Base-by-base conservation (phyloP, 1,140 invertebrate species). In the Orchesella cincta region DNA sequence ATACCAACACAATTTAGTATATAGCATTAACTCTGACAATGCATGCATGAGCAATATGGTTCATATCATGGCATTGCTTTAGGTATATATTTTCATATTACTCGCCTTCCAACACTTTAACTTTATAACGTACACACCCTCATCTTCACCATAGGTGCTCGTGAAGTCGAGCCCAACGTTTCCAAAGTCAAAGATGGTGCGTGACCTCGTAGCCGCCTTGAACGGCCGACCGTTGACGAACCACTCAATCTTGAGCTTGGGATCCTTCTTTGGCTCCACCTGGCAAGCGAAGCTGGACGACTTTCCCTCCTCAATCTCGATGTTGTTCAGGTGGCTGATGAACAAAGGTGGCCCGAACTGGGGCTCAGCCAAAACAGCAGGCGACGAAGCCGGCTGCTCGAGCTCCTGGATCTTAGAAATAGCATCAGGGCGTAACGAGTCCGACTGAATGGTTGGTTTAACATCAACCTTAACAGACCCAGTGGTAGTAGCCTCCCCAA, bases 281-380 rank as follows among this genome's bases (percentile, higher is more conserved):
- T 93, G 92, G 84, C 95, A 97, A 86, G 98, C 95, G 84, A 99
- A 99, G 85, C 95, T 94, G 80, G 92, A 93, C 77, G 92, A 93
- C 77, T 97, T 94, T 71, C 92, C 92, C 88, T 98, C 96, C 76
- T 91, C 91, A 83, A 93, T 93, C 83, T 94, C 91, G 16, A 96
- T 91, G 83, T 97, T 94, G 84, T 96, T 96, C 70, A 97, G 86
- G 85, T 96, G 94, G 54, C 92, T 91, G 70, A 95, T 94, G 83
- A 97, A 96, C 5, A 96, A 91, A 1, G 95, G 94, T 29, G 90
- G 89, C 85, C 95, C 94, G 83, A 92, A 97, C 0, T 87, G 88
- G n/a, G 92, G 90, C 84, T 96, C 94, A 0, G 90, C 89, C 54
- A 88, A 86, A 72, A 92, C 92, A 1, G 79, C 62, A 1, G 88